Evolutionary conservation across 2,113 vertebrate genomes (phyloP), one percentile per base, ranked within the genome.

Genomic region (Eurystomus gularis): DNA sequence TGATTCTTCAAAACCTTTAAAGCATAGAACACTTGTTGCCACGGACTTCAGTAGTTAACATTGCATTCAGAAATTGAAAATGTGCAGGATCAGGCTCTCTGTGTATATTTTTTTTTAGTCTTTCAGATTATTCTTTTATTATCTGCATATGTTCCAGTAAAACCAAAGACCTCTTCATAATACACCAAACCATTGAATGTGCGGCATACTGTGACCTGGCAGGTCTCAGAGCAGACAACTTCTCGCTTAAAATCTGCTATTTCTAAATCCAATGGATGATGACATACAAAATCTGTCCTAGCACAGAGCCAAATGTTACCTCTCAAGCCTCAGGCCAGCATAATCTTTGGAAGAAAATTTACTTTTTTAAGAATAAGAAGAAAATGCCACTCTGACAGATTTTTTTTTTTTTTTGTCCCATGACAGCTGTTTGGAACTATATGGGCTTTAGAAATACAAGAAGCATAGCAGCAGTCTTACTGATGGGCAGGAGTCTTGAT

Each of bases 231-330:
- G 21, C 37, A 83, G 40, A 82, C 13, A 26, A 61, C 21, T 61
- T 83, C 60, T 93, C 60, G 40, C 29, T 82, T 82, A 75, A 94
- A 94, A 84, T 86, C 57, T 68, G 15, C 16, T 93, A 5, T 93
- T 94, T 93, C 54, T 68, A 76, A 69, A 52, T 68, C 44, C 33
- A 84, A 48, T 82, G 51, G n/a, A 94, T 79, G 52, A 39, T 94
- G 88, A 90, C 77, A 82, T 66, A 65, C 40, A 92, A 93, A 88
- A 88, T 81, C 65, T 92, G 82, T 86, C 76, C 35, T 42, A 71
- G 73, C 65, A 86, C 19, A 91, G 52, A 95, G 35, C 52, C 73
- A 60, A 95, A 88, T 72, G 66, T 87, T 95, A 92, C 94, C 42
- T 72, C 37, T 72, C 71, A 55, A 92, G 77, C 73, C 80, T 89